Base-by-base conservation (phyloP, 1,140 invertebrate genomes). In the Aphidius ervi region DNA sequence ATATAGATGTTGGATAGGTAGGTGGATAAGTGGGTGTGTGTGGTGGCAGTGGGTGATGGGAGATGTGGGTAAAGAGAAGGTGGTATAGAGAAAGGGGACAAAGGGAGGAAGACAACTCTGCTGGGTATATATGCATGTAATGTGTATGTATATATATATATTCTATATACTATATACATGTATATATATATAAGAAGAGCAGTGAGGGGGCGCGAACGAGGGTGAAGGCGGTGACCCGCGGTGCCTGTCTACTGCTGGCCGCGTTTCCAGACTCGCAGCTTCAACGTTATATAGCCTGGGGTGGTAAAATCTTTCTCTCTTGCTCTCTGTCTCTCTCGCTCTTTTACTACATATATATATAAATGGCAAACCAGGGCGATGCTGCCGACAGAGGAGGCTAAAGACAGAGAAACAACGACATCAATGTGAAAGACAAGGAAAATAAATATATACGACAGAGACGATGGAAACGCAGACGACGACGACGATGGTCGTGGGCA, bases 211-310 rank as follows among this genome's bases (percentile, higher is more conserved):
- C 46, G 59, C 53, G 48, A 40, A 48, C 9, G 56, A 56, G 16
- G 45, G 37, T 46, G 65, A 71, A 71, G 67, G 68, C 70, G 68
- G 70, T 71, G 70, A 71, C 70, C 70, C 68, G 70, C 70, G 70
- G 67, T 71, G 70, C 70, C 70, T 71, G 70, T 70, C 67, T 70
- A 67, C 66, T 64, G 67, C 68, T 70, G 68, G 68, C 68, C 70
- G 70, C 68, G 68, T 71, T 71, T 68, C 57, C 70, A 69, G 67
- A 69, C 46, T 66, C 64, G 64, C 66, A 67, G 56, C 63, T 61
- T 63, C 68, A 54, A 62, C 65, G 69, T 66, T 68, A 63, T 65
- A 65, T 56, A 62, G 46, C 64, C 61, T 49, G 53, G 62, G 66
- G 58, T 58, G 37, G 31, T 52, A n/a, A 39, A 52, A 41, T 37